Conservation (phyloP, 2,888 invertebrate genomes). For the Chrysomela aeneicollis region DNA sequence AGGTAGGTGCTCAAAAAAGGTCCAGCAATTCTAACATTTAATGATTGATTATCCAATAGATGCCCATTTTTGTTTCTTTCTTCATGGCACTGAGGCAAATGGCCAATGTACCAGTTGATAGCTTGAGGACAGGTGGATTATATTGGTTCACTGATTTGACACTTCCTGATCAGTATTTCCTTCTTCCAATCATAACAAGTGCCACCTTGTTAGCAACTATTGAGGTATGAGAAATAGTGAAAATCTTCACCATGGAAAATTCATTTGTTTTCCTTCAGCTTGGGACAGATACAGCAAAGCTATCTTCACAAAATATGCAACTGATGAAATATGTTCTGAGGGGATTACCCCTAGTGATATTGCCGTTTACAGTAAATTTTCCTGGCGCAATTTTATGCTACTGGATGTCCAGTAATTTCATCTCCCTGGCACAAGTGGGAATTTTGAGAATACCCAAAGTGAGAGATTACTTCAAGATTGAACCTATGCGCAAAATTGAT, state of each 20-base stretch:
- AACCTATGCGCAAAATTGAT: conserved; percentile 66
- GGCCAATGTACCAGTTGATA: conserved; percentile 91
- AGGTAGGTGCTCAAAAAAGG: conserved; percentile 64
- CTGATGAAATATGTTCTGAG: conserved; percentile 78
- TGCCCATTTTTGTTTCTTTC: conserved; percentile 90
- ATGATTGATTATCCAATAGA: conserved; percentile 58
- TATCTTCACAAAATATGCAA: conserved; percentile 74
- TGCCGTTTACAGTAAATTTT: conserved; percentile 88
- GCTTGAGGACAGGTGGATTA: conserved; percentile 86
- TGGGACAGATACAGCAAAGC: conserved; percentile 77
- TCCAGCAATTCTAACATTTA: neutral
- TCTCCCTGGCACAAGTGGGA: conserved; percentile 83
- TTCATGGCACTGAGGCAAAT: conserved; percentile 88
- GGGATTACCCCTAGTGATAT: conserved; percentile 78
- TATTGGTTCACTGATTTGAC: conserved; percentile 95
- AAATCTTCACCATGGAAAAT: neutral
- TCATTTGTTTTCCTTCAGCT: conserved; percentile 61
- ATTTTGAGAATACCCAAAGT: conserved; percentile 79
- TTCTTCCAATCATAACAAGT: conserved; percentile 87
- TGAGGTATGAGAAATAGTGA: conserved; percentile 65
- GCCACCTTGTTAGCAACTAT: conserved; percentile 83
- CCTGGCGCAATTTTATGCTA: conserved; percentile 89
- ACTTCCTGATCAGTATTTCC: conserved; percentile 85
- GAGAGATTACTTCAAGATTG: conserved; percentile 79
- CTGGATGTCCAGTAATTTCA: conserved; percentile 88